Conservation (phyloP, 2,113 vertebrate genomes). For the Bolborhynchus lineola region DNA sequence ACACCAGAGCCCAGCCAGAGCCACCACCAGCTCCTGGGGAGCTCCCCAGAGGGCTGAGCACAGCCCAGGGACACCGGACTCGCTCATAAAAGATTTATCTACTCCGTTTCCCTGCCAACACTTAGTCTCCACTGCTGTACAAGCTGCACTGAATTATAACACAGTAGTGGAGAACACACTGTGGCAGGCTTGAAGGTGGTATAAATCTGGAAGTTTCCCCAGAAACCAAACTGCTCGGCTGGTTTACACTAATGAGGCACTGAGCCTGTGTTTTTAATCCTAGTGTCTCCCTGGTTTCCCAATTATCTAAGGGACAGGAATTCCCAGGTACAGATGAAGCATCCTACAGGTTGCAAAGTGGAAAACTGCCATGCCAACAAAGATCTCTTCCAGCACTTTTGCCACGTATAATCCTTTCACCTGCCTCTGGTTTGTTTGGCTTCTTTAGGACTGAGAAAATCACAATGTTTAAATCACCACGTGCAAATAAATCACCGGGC, state of each 20-base stretch:
- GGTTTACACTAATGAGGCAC: background rate
- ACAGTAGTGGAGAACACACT: background rate
- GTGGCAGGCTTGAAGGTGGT: background rate
- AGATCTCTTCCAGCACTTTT: background rate
- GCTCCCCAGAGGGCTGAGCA: background rate
- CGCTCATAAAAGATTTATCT: background rate
- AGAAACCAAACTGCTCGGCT: background rate
- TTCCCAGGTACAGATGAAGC: background rate
- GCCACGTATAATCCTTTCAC: background rate
- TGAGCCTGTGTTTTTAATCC: background rate
- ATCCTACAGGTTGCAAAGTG: background rate
- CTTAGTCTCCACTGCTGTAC: background rate
- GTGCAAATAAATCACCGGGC: background rate
- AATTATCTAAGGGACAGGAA: background rate
- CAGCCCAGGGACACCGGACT: background rate
- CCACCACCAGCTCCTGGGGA: background rate
- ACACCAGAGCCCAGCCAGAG: background rate
- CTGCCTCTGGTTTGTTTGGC: background rate
- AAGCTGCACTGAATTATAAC: slow-evolving; percentile 20
- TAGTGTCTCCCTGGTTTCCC: background rate
- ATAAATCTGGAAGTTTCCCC: background rate
- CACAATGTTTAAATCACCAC: background rate
- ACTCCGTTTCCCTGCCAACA: slow-evolving; percentile 28
- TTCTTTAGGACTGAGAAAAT: background rate
- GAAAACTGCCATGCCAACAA: background rate